Evolutionary conservation across 2,797 vertebrate species (phyloP).

Genomic region (Alosa sapidissima): DNA sequence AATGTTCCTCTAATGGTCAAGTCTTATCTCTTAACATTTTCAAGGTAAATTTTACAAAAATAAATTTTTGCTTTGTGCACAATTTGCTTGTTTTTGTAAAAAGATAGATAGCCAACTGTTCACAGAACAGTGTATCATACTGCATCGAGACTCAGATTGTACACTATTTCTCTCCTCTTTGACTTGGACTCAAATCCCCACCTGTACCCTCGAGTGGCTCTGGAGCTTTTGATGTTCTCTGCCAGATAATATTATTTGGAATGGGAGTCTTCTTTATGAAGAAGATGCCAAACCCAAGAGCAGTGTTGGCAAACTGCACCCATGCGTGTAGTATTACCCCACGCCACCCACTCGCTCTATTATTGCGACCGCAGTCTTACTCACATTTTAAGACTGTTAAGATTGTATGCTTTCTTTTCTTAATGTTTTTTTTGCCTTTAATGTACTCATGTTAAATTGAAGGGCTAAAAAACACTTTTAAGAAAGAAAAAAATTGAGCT

Average conservation of each 20-base stretch:
- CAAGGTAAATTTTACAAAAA: neutral
- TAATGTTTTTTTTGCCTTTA: neutral
- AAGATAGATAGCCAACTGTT: neutral
- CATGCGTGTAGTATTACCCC: constrained; percentile 13
- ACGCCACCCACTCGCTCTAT: neutral
- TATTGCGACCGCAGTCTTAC: neutral
- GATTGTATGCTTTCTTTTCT: neutral
- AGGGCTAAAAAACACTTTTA: neutral
- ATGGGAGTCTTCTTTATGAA: constrained; percentile 18
- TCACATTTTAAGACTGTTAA: neutral
- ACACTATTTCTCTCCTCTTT: neutral
- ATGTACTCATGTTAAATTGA: neutral
- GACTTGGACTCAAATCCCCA: constrained; percentile 18
- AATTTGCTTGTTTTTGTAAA: neutral
- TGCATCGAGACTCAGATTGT: neutral
- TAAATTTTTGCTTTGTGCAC: neutral
- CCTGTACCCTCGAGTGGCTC: constrained; percentile 11
- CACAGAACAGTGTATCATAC: neutral
- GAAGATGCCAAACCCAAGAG: constrained; percentile 16
- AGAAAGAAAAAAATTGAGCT: neutral
- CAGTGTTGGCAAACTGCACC: constrained; percentile 9
- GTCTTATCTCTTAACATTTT: neutral
- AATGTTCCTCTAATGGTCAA: neutral
- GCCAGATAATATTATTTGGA: constrained; percentile 25
- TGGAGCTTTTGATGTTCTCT: constrained; percentile 3